These are phyloP conservation scores for Prunella himalayana DNA, from an alignment of 2,113 vertebrate species.

Conservation along the genomic window DNA sequence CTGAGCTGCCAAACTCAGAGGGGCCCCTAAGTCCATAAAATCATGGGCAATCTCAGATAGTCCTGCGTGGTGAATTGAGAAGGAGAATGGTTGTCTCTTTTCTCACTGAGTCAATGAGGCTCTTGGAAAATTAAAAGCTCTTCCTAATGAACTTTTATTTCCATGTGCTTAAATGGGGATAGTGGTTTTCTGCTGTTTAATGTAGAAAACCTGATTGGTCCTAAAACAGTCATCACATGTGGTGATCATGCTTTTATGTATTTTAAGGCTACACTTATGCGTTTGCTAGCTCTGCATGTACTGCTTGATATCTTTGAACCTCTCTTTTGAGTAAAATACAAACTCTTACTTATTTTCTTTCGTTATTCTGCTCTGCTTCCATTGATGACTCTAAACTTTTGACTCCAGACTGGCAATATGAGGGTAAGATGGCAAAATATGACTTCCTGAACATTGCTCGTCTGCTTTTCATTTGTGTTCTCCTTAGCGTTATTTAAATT, in stretches of 20 bases:
- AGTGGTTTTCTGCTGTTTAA: not conserved
- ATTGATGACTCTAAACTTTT: conserved; percentile 88
- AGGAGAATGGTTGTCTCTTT: not conserved
- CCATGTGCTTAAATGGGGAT: not conserved
- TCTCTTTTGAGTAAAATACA: conserved; percentile 67
- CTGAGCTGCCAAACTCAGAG: accelerated
- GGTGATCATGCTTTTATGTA: not conserved
- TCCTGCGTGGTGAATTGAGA: accelerated
- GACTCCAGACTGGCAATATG: conserved; percentile 97
- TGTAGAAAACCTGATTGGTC: not conserved
- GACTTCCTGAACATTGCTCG: conserved; percentile 71
- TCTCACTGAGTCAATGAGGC: not conserved
- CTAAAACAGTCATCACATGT: not conserved
- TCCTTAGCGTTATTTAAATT: conserved; percentile 62
- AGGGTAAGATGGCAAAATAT: conserved; percentile 88
- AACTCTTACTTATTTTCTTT: conserved; percentile 76
- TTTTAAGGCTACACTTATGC: not conserved
- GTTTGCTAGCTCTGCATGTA: conserved; percentile 25
- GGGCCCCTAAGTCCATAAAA: accelerated
- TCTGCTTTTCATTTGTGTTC: conserved; percentile 49
- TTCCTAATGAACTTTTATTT: not conserved
- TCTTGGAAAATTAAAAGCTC: not conserved
- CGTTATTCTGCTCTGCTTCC: conserved; percentile 82
- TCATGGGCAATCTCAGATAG: accelerated
- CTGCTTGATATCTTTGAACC: conserved; percentile 51